phyloP scores from a whole-genome alignment of 2,113 vertebrate species.

The Connochaetes taurinus region DNA sequence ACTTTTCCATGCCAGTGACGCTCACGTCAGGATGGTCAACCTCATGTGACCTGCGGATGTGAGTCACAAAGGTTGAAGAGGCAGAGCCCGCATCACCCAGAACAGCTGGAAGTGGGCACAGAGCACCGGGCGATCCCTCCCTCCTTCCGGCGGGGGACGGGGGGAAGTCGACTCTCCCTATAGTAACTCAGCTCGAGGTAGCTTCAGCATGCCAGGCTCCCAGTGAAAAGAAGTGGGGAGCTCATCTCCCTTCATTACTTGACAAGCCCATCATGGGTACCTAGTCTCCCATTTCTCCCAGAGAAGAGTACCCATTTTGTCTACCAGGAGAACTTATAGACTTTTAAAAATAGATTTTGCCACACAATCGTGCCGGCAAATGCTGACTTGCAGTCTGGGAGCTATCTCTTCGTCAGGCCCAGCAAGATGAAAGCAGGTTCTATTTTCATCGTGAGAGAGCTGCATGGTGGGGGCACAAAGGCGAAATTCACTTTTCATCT shows the following conservation, averaged over 20 bases:
- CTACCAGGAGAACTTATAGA: constrained; percentile 72
- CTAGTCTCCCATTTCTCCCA: not conserved
- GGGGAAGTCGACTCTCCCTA: not conserved
- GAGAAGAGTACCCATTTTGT: constrained; percentile 52
- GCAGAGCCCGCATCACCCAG: not conserved
- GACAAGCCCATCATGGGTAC: constrained; percentile 30
- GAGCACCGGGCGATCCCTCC: not conserved
- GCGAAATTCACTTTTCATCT: constrained; percentile 74
- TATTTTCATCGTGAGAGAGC: constrained; percentile 74
- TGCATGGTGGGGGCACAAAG: constrained; percentile 69
- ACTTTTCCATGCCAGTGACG: constrained; percentile 67
- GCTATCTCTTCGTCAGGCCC: constrained; percentile 73
- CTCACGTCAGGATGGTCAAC: constrained; percentile 34
- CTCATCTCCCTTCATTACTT: constrained; percentile 37
- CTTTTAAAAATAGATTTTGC: constrained; percentile 82
- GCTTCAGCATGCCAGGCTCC: constrained; percentile 1
- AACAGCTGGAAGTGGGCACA: not conserved
- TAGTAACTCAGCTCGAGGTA: not conserved
- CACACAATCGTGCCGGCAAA: constrained; percentile 76
- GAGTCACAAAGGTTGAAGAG: constrained; percentile 11
- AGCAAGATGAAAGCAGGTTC: constrained; percentile 76
- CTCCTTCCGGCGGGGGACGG: not conserved
- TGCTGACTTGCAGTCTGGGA: constrained; percentile 80
- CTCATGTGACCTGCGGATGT: constrained; percentile 35
- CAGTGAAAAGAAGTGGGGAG: not conserved